Evolutionary conservation across 2,888 invertebrate species (phyloP), one percentile per base, ranked within the genome.

Genomic region (Lasioglossum oenotherae): DNA sequence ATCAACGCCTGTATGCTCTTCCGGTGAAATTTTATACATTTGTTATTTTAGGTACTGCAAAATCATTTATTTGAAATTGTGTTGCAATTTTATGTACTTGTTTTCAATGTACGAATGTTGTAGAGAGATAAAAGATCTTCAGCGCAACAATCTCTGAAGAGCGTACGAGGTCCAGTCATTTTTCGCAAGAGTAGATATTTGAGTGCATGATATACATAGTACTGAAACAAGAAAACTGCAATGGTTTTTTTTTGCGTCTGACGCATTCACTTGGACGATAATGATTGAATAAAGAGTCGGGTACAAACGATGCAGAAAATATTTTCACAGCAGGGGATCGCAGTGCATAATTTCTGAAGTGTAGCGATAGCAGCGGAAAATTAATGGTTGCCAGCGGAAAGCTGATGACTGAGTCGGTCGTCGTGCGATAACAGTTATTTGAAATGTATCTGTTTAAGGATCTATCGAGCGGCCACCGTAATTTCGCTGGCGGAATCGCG

Each of bases 361-460:
- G 44, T 8, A 19, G 67, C 67, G 64, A 64, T 64, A 64, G 64
- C 31, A 12, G 31, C 31, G 23, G 67, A 35, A 67, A 67, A 67
- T 67, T 35, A 67, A 35, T 38, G 67, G 35, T 35, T 67, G 4
- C 23, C 35, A 57, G 23, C 67, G 35, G 67, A 35, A 8, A 67
- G 35, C 19, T 23, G 67, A 67, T 38, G 67, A 67, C 35, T 10
- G 35, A 35, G 67, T 23, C 67, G 19, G 35, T 67, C 67, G 19
- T 46, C 44, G 19, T 3, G 27, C 31, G 19, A 74, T 31, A 35
- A 53, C 31, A 35, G 31, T 46, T 74, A 49, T 35, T 74, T 31
- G 19, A 49, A 19, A 67, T 67, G 67, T 67, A 67, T 67, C 67
- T 67, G 67, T 67, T 35, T 35, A 19, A 67, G 23, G 67, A 67